Conservation (phyloP, 2,797 vertebrate species). For the Coluber constrictor region DNA sequence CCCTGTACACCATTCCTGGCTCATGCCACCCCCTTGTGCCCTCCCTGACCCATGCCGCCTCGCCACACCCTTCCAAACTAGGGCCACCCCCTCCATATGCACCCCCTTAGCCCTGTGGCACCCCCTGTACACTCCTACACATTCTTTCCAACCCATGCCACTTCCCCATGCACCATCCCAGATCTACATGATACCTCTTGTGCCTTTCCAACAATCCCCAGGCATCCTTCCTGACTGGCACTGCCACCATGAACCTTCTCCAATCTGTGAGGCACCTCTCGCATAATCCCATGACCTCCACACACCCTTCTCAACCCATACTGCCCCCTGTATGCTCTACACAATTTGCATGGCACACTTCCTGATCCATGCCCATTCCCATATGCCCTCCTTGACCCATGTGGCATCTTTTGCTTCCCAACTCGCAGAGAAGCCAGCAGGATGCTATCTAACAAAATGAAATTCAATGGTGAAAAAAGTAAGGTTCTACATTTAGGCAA, state of each 20-base stretch:
- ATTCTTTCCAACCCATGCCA: neutral
- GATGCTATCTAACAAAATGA: no score
- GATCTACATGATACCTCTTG: neutral
- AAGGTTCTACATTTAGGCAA: no score
- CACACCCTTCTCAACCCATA: neutral
- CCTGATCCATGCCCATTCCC: neutral
- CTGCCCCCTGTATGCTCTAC: neutral
- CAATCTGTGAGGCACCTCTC: neutral
- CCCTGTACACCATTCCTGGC: neutral
- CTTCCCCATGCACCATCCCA: neutral
- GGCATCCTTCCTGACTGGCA: neutral
- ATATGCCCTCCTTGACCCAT: neutral
- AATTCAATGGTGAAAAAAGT: no score
- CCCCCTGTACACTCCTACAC: neutral
- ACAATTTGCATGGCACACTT: neutral
- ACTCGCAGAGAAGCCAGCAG: neutral
- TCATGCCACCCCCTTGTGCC: neutral
- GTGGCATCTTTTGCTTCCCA: neutral
- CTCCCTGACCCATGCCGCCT: neutral
- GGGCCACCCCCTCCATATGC: neutral
- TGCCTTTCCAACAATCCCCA: neutral
- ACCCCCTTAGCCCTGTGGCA: neutral
- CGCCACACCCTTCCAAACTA: neutral
- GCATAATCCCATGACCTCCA: neutral
- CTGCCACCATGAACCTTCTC: neutral